These are phyloP conservation scores for Tachyglossus aculeatus DNA, from an alignment of 2,797 vertebrate species.

Conservation along the genomic window DNA sequence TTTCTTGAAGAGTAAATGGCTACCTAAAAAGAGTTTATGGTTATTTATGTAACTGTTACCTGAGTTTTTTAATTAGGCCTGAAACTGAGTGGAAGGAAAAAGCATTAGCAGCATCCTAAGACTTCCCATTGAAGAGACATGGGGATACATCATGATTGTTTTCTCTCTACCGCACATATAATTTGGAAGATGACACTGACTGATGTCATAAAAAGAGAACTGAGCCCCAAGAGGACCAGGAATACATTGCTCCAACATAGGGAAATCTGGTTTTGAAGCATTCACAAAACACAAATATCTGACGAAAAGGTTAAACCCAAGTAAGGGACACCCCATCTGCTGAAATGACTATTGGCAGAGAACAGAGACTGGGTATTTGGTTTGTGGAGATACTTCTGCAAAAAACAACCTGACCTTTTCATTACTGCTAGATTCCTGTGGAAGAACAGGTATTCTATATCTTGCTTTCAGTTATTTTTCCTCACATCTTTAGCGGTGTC, in stretches of 20 bases:
- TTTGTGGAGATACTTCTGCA: neutral
- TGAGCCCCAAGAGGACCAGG: neutral
- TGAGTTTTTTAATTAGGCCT: conserved; percentile 25
- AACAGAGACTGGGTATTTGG: conserved; percentile 4
- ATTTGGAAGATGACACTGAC: conserved; percentile 4
- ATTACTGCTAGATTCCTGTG: conserved; percentile 8
- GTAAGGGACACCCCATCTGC: conserved; percentile 1
- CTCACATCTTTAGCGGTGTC: conserved; percentile 13
- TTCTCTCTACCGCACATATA: conserved; percentile 4
- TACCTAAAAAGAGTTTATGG: conserved; percentile 18
- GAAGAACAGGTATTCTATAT: neutral
- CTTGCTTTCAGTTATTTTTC: conserved; percentile 33
- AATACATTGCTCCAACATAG: conserved; percentile 23
- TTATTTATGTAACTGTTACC: conserved; percentile 10
- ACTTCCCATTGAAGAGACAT: neutral
- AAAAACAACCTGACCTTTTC: conserved; percentile 24
- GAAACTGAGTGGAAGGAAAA: conserved; percentile 1
- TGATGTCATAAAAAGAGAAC: conserved; percentile 1
- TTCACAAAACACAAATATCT: neutral
- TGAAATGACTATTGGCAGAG: conserved; percentile 35
- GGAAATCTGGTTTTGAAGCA: conserved; percentile 20
- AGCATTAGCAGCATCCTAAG: neutral
- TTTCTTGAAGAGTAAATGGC: conserved; percentile 14
- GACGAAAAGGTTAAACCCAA: conserved; percentile 23
- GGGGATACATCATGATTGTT: conserved; percentile 25